Conservation (phyloP, 2,797 vertebrate species). For the Acomys russatus region DNA sequence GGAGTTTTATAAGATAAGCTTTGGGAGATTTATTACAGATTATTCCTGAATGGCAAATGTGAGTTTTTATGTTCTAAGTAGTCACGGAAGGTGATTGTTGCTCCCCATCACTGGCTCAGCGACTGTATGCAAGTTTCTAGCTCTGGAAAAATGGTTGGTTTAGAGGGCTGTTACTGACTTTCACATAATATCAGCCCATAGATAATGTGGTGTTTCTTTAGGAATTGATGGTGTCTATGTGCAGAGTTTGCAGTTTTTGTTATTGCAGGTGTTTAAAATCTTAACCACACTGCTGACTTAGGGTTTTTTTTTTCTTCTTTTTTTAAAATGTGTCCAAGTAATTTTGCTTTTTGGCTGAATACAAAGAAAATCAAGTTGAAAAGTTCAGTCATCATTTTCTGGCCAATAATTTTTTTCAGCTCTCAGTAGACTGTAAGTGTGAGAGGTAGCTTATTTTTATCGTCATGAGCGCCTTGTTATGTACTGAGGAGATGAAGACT, state of each 20-base stretch:
- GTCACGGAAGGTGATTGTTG: background rate
- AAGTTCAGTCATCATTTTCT: conserved; percentile 61
- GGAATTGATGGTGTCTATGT: conserved; percentile 28
- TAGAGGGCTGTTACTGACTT: conserved; percentile 22
- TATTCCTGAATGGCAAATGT: conserved; percentile 12
- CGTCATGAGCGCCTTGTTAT: conserved; percentile 9
- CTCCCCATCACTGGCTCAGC: background rate
- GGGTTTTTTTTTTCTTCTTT: conserved; percentile 47
- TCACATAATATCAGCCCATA: background rate
- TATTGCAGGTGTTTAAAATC: conserved; percentile 59
- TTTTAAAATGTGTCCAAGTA: conserved; percentile 34
- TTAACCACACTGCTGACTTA: conserved; percentile 56
- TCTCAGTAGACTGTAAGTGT: conserved; percentile 46
- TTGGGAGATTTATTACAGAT: conserved; percentile 5
- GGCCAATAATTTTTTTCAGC: conserved; percentile 57
- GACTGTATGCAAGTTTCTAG: conserved; percentile 7
- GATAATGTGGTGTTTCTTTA: conserved; percentile 49
- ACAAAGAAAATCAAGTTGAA: conserved; percentile 52
- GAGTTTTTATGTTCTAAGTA: conserved; percentile 41
- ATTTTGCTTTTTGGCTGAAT: conserved; percentile 68
- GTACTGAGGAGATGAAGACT: conserved; percentile 26
- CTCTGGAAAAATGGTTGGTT: background rate
- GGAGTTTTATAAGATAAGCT: conserved; percentile 11
- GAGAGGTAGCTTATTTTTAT: conserved; percentile 48
- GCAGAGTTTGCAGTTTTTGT: conserved; percentile 57